phyloP scores from a whole-genome alignment of 2,888 invertebrate species.

The Cephus spinipes region DNA sequence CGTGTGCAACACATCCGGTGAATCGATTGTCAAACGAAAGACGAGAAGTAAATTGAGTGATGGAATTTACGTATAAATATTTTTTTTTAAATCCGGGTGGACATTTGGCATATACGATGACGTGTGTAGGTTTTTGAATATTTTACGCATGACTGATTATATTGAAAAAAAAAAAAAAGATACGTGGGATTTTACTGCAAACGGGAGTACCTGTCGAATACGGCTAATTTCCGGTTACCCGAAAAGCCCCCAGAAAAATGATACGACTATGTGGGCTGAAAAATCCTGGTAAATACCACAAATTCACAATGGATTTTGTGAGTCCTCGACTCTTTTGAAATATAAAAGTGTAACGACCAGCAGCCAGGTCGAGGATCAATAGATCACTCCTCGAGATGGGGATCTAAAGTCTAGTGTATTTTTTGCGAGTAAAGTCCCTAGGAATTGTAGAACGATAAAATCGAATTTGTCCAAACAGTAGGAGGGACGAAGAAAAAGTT shows the following conservation, averaged over 20 bases:
- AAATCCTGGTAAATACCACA: not conserved
- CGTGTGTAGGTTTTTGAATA: no score
- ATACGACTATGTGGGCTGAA: not conserved
- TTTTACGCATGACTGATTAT: not conserved
- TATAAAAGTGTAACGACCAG: not conserved
- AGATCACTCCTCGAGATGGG: not conserved
- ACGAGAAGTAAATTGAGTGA: no score
- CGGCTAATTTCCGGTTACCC: slow-evolving; percentile 2
- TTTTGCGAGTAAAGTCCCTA: not conserved
- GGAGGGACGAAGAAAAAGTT: slow-evolving; percentile 28
- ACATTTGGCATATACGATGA: no score
- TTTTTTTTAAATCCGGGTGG: no score
- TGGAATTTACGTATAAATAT: no score
- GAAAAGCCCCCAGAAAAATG: not conserved
- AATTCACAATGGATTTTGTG: not conserved
- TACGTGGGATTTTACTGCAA: not conserved
- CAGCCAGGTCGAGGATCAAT: not conserved
- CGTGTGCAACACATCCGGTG: no score
- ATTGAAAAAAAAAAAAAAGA: no score
- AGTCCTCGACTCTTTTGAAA: not conserved
- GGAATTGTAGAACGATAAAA: slow-evolving; percentile 40
- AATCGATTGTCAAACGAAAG: no score
- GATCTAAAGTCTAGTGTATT: not conserved
- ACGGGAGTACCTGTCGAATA: slow-evolving; percentile 1
- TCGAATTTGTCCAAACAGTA: slow-evolving; percentile 53